Conservation (phyloP, 2,797 vertebrate genomes). For the Lagodon rhomboides region DNA sequence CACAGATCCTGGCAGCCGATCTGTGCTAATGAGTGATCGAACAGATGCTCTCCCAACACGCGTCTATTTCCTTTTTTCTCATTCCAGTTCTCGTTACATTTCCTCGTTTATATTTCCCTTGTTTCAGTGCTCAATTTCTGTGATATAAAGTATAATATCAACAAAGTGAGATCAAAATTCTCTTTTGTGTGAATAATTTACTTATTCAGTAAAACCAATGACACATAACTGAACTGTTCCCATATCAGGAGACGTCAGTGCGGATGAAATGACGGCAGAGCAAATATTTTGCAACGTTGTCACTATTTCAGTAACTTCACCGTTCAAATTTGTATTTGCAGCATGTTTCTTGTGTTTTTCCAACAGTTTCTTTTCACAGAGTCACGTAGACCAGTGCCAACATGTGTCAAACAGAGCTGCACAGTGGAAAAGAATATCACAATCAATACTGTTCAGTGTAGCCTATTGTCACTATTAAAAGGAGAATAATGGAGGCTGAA, state of each 20-base stretch:
- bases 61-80: slow-evolving; percentile 22
- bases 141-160: neutral
- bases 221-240: neutral
- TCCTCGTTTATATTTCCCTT: neutral
- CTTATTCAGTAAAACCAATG: neutral
- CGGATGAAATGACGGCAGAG: neutral
- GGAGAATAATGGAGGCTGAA: slow-evolving; percentile 14
- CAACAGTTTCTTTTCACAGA: neutral
- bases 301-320: neutral
- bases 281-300: neutral
- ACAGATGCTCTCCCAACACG: slow-evolving; percentile 66
- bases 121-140: slow-evolving; percentile 4
- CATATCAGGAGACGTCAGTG: neutral
- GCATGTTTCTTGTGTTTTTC: neutral
- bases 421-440: neutral
- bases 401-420: slow-evolving; percentile 2
- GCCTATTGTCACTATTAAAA: slow-evolving; percentile 11
- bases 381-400: neutral
- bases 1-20: slow-evolving; percentile 70
- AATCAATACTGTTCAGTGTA: neutral
- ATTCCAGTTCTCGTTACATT: slow-evolving; percentile 31
- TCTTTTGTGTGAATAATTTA: neutral
- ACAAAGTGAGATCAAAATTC: neutral
- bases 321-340: neutral
- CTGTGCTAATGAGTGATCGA: slow-evolving; percentile 73